Evolutionary conservation across 2,113 vertebrate species (phyloP).

Genomic region (Ellobius talpinus): DNA sequence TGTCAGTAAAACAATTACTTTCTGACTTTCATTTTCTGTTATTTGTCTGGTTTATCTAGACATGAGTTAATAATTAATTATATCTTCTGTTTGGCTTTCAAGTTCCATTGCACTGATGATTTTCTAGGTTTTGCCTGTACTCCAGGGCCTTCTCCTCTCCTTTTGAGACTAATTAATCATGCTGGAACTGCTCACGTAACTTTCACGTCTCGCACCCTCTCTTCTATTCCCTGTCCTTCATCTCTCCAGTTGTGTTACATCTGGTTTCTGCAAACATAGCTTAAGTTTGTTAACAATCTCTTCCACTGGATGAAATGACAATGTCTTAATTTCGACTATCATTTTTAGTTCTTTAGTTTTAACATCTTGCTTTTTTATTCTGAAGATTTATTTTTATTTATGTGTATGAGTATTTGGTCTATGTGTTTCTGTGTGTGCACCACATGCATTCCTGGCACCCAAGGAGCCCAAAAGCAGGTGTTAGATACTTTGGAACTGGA

Average conservation of each 20-base stretch:
- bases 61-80: background rate
- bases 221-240: background rate
- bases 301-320: background rate
- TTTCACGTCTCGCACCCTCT: background rate
- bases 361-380: background rate
- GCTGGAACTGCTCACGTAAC: background rate
- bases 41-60: background rate
- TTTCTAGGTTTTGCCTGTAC: background rate
- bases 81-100: background rate
- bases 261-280: background rate
- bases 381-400: background rate
- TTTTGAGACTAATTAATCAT: background rate
- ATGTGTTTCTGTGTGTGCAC: background rate
- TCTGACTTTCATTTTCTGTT: constrained; percentile 9
- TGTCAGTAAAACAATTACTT: background rate
- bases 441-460: background rate
- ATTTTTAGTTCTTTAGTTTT: constrained; percentile 1
- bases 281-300: background rate
- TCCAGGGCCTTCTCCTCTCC: background rate
- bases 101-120: background rate
- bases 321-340: background rate
- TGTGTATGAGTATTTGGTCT: background rate
- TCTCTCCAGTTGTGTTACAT: background rate
- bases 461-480: background rate
- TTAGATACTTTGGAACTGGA: background rate